Conservation (phyloP, 2,113 vertebrate genomes). For the Pycnonotus jocosus region DNA sequence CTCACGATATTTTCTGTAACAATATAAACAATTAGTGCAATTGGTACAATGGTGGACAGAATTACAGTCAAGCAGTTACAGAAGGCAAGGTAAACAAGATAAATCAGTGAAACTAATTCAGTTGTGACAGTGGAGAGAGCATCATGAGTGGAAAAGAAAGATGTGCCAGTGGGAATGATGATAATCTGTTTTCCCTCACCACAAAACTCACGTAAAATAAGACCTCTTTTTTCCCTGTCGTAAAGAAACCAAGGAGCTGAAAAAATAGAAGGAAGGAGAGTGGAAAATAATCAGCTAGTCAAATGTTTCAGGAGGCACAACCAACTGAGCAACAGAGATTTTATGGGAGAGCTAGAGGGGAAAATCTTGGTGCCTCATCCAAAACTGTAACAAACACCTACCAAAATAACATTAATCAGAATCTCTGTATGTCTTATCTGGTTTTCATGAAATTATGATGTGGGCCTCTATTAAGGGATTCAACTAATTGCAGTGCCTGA, state of each 20-base stretch:
- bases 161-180: neutral
- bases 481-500: neutral
- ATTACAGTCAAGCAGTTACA: neutral
- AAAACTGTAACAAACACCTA: neutral
- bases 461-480: neutral
- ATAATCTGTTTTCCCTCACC: neutral
- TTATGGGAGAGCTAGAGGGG: neutral
- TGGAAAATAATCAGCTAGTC: neutral
- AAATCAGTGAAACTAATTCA: neutral
- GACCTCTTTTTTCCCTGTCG: neutral
- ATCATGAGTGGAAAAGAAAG: neutral
- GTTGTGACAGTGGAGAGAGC: neutral
- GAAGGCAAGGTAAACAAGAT: neutral
- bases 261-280: neutral
- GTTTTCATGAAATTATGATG: neutral
- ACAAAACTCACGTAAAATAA: neutral
- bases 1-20: neutral
- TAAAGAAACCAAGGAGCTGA: neutral
- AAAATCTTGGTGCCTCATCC: neutral
- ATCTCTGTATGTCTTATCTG: neutral
- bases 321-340: neutral
- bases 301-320: neutral
- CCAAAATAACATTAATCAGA: neutral
- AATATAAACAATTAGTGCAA: neutral
- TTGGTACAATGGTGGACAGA: neutral